phyloP scores from a whole-genome alignment of 2,888 invertebrate genomes.

The Andrena trimmerana region DNA sequence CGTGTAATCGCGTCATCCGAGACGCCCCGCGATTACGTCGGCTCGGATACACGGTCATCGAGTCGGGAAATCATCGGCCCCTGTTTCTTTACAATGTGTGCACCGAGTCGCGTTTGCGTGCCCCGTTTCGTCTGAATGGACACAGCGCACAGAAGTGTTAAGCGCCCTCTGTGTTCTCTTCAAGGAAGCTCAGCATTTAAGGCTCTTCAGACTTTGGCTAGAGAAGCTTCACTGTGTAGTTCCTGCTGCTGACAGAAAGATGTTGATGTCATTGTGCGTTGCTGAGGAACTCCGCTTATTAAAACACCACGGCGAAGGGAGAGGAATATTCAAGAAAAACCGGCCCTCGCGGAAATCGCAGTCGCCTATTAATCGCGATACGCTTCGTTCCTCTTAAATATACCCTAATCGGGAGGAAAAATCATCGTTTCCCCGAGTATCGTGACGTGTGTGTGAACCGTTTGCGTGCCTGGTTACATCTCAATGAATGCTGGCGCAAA shows the following conservation, averaged over 20 bases:
- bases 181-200: neutral
- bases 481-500: slow-evolving; percentile 65
- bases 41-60: slow-evolving; percentile 67
- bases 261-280: too few relatives aligned
- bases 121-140: slow-evolving; percentile 37
- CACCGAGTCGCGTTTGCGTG: slow-evolving; percentile 44
- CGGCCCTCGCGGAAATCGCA: slow-evolving; percentile 32
- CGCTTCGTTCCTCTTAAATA: slow-evolving; percentile 51
- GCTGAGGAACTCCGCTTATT: neutral
- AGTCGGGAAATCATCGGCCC: slow-evolving; percentile 62
- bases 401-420: slow-evolving; percentile 55
- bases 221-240: too few relatives aligned
- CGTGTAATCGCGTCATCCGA: slow-evolving; percentile 66
- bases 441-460: slow-evolving; percentile 61
- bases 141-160: neutral
- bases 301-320: neutral
- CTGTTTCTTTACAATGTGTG: slow-evolving; percentile 46
- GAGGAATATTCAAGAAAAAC: slow-evolving; percentile 17
- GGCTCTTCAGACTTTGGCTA: too few relatives aligned
- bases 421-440: slow-evolving; percentile 59
- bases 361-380: slow-evolving; percentile 51
- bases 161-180: neutral
- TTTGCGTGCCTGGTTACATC: slow-evolving; percentile 68
- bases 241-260: too few relatives aligned
- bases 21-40: slow-evolving; percentile 66